Conservation (phyloP, 2,888 invertebrate genomes). For the Azorinus chamasolen region DNA sequence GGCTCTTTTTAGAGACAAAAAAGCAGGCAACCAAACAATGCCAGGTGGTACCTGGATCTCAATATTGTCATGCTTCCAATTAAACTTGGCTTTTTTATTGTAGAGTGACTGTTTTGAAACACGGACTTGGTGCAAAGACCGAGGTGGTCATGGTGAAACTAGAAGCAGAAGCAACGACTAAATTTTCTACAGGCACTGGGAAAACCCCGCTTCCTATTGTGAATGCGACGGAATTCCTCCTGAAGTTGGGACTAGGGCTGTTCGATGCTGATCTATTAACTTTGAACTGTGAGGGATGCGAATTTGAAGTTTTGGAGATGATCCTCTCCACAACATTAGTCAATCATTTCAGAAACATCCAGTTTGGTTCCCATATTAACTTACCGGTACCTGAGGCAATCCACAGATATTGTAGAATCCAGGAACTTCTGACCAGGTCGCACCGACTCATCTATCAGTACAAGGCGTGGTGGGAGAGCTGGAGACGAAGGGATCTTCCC, state of each 20-base stretch:
- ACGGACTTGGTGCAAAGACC: slow-evolving; percentile 60
- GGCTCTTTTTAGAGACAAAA: too few relatives aligned
- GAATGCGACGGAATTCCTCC: slow-evolving; percentile 61
- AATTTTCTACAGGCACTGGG: slow-evolving; percentile 61
- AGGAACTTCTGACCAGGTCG: slow-evolving; percentile 58
- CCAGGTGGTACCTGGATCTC: too few relatives aligned
- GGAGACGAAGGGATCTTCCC: slow-evolving; percentile 53
- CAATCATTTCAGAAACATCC: too few relatives aligned
- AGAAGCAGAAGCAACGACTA: slow-evolving; percentile 62
- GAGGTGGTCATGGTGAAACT: slow-evolving; percentile 54
- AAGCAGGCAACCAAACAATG: too few relatives aligned
- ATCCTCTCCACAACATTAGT: slow-evolving; percentile 51
- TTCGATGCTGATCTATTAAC: slow-evolving; percentile 64
- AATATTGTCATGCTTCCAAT: too few relatives aligned
- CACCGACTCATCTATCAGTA: slow-evolving; percentile 65
- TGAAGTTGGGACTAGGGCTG: slow-evolving; percentile 58
- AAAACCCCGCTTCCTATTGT: slow-evolving; percentile 52
- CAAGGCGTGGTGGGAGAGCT: slow-evolving; percentile 64
- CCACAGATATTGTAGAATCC: slow-evolving; percentile 61
- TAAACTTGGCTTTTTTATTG: too few relatives aligned
- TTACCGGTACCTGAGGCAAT: slow-evolving; percentile 40
- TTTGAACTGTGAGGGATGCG: slow-evolving; percentile 70
- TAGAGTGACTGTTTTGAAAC: slow-evolving; percentile 58
- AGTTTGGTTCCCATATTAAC: slow-evolving; percentile 57
- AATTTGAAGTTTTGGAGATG: slow-evolving; percentile 62